phyloP scores from a whole-genome alignment of 2,888 invertebrate genomes.

The Graphium colonna region DNA sequence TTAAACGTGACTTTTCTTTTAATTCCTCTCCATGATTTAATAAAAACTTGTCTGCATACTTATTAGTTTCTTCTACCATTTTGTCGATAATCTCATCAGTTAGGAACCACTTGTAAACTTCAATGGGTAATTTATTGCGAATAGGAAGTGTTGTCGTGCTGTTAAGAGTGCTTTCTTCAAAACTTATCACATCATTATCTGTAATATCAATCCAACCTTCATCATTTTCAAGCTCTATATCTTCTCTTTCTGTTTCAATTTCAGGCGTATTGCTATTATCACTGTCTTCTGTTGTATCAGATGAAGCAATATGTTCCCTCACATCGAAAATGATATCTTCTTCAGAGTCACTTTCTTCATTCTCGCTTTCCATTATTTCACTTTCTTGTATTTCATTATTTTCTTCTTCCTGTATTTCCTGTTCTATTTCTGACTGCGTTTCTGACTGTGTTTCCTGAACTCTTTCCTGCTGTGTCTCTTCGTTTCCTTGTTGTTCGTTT shows the following conservation, averaged over 20 bases:
- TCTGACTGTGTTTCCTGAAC: no score
- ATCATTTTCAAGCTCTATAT: slow-evolving; percentile 3
- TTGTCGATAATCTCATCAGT: slow-evolving; percentile 15
- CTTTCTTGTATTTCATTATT: slow-evolving; percentile 6
- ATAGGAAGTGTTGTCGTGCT: slow-evolving; percentile 9
- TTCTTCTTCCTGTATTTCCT: slow-evolving; percentile 3
- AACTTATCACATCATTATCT: slow-evolving; percentile 5
- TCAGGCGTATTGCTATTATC: background rate
- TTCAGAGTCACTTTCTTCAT: no score
- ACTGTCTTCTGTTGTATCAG: slow-evolving; percentile 7
- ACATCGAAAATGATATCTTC: background rate
- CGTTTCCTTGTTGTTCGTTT: no score
- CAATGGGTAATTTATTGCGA: slow-evolving; percentile 11
- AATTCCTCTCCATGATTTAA: no score
- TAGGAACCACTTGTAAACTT: slow-evolving; percentile 11
- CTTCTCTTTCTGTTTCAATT: slow-evolving; percentile 4
- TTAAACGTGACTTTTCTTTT: no score
- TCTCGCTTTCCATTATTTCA: slow-evolving; percentile 7
- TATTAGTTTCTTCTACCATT: slow-evolving; percentile 12
- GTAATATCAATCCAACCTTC: background rate
- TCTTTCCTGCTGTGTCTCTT: no score
- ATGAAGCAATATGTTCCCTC: slow-evolving; percentile 3
- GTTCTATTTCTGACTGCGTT: no score
- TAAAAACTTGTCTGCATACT: slow-evolving; percentile 4
- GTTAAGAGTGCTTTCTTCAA: slow-evolving; percentile 11